These are phyloP conservation scores for Ennomos quercinarius DNA, from an alignment of 2,888 invertebrate genomes.

Conservation along the genomic window DNA sequence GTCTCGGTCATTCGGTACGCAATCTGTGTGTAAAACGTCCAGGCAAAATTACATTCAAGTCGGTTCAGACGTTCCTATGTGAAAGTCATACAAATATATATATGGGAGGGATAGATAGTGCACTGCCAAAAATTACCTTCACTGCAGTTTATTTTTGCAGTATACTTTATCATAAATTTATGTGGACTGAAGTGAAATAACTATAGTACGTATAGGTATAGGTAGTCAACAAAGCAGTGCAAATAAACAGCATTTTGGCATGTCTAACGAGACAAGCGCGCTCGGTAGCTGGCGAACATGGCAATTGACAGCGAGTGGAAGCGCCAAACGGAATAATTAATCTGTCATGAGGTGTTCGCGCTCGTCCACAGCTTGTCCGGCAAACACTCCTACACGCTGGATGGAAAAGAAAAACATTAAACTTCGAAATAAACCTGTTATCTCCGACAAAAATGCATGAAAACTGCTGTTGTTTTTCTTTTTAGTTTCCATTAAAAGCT, in stretches of 20 bases:
- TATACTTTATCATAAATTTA: too few relatives aligned
- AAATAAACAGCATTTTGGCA: conserved; percentile 28
- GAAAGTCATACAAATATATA: too few relatives aligned
- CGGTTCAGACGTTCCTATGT: too few relatives aligned
- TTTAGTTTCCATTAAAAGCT: conserved; percentile 8
- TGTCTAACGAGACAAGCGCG: conserved; percentile 22
- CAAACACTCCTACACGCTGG: conserved; percentile 17
- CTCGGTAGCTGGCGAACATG: conserved; percentile 30
- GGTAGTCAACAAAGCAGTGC: conserved; percentile 13
- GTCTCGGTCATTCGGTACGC: too few relatives aligned
- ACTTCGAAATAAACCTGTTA: conserved; percentile 38
- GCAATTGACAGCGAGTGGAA: conserved; percentile 42
- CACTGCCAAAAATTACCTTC: too few relatives aligned
- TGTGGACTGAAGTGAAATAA: too few relatives aligned
- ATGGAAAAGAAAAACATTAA: conserved; percentile 17
- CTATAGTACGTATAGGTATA: too few relatives aligned
- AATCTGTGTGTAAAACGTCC: too few relatives aligned
- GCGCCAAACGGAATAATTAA: conserved; percentile 68
- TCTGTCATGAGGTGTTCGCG: conserved; percentile 64
- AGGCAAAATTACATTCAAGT: too few relatives aligned
- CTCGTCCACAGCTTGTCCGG: conserved; percentile 47
- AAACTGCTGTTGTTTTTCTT: conserved; percentile 7
- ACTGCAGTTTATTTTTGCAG: too few relatives aligned
- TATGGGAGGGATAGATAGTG: too few relatives aligned
- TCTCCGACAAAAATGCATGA: conserved; percentile 9